Evolutionary conservation across 2,113 vertebrate genomes (phyloP).

Genomic region (Forbesichthys papilliferus): DNA sequence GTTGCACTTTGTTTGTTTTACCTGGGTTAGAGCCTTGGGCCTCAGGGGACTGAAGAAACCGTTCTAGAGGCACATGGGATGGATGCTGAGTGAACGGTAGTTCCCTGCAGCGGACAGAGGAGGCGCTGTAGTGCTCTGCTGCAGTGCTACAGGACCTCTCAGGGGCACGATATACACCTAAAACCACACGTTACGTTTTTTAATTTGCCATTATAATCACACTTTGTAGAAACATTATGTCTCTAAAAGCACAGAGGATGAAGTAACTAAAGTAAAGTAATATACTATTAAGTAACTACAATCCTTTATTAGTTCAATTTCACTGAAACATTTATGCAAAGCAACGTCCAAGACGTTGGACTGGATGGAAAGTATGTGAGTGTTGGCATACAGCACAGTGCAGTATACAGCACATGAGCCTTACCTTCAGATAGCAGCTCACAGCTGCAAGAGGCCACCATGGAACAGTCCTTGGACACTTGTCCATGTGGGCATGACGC

Average conservation of each 20-base stretch:
- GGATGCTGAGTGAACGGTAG: conserved; percentile 81
- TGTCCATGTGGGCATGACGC: conserved; percentile 85
- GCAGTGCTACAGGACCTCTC: conserved; percentile 65
- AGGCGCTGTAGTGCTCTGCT: conserved; percentile 71
- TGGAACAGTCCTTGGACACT: conserved; percentile 78
- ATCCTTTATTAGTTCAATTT: too few relatives aligned
- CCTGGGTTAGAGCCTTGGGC: conserved; percentile 76
- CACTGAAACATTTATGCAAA: too few relatives aligned
- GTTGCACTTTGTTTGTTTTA: conserved; percentile 41
- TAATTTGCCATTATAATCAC: neutral
- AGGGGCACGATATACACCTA: conserved; percentile 72
- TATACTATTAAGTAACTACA: too few relatives aligned
- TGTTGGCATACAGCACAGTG: neutral
- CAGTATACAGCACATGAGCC: conserved; percentile 7
- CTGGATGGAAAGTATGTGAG: neutral
- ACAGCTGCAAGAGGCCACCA: conserved; percentile 90
- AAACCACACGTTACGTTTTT: conserved; percentile 6
- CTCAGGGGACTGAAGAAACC: conserved; percentile 88
- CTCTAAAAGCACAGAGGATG: too few relatives aligned
- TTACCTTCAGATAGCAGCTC: conserved; percentile 90
- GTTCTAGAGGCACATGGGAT: conserved; percentile 87
- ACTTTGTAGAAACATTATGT: neutral
- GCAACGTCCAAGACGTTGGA: neutral
- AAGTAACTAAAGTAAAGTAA: neutral
- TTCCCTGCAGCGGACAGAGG: conserved; percentile 81